These are phyloP conservation scores for Artibeus lituratus DNA, from an alignment of 2,797 vertebrate species.

Conservation along the genomic window DNA sequence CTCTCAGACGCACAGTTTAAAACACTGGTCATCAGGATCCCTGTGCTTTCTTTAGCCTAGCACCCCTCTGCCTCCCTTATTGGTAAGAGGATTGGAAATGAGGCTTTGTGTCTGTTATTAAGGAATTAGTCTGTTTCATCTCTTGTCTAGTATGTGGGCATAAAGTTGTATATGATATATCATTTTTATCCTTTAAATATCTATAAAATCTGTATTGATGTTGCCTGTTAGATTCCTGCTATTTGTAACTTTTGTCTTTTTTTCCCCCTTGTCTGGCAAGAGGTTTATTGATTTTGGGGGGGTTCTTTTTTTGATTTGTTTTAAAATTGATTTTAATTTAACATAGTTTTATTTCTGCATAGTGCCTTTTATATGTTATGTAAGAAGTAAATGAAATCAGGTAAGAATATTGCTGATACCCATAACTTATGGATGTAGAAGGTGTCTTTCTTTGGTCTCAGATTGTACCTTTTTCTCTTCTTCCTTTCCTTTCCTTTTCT, in stretches of 20 bases:
- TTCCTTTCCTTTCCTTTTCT: no score
- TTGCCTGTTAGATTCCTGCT: slow-evolving; percentile 21
- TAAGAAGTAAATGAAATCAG: background rate
- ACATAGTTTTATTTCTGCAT: background rate
- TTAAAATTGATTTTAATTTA: background rate
- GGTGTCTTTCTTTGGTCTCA: background rate
- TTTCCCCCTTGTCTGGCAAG: background rate
- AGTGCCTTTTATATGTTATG: background rate
- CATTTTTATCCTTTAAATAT: background rate
- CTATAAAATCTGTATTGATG: background rate
- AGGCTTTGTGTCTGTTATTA: background rate
- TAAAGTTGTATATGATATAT: background rate
- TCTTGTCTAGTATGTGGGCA: background rate
- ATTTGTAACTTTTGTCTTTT: background rate
- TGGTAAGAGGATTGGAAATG: background rate
- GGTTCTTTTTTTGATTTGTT: background rate
- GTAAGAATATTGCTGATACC: background rate
- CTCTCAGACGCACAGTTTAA: no score
- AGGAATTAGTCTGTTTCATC: background rate
- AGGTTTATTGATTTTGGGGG: background rate
- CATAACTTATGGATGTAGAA: background rate
- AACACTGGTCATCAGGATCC: no score
- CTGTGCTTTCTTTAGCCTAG: background rate
- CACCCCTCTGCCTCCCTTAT: background rate
- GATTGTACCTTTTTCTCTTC: background rate